Evolutionary conservation across 2,113 vertebrate genomes (phyloP).

Genomic region (Hydrochoerus hydrochaeris): DNA sequence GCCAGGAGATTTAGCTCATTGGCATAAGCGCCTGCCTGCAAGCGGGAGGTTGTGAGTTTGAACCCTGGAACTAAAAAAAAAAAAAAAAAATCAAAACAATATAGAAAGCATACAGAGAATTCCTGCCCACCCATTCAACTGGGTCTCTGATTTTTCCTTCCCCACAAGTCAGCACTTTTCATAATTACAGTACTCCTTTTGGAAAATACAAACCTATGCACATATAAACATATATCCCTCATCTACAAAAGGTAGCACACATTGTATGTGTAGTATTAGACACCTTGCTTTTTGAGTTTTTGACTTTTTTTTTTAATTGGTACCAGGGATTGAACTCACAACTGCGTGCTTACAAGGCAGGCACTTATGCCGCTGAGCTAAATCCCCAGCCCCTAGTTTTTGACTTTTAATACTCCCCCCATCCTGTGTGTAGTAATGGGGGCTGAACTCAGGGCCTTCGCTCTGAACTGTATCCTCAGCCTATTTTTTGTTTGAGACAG

Average conservation of each 20-base stretch:
- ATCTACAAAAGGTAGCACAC: background rate
- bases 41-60: no score
- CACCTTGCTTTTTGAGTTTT: background rate
- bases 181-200: background rate
- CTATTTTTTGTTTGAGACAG: background rate
- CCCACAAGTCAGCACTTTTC: background rate
- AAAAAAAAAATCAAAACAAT: constrained; percentile 51
- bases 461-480: background rate
- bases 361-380: no score
- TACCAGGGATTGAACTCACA: no score
- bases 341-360: no score
- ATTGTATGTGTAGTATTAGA: background rate
- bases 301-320: no score
- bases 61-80: no score
- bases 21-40: no score
- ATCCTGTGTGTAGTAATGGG: background rate
- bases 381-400: no score
- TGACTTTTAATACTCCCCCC: background rate
- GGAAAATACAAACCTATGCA: constrained; percentile 43
- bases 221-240: background rate
- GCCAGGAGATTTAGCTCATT: no score
- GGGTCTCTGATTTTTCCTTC: background rate
- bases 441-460: background rate
- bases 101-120: background rate
- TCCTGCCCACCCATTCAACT: background rate